Evolutionary conservation across 1,140 invertebrate species (phyloP), one percentile per base, ranked within the genome.

Genomic region (Magallana gigas): DNA sequence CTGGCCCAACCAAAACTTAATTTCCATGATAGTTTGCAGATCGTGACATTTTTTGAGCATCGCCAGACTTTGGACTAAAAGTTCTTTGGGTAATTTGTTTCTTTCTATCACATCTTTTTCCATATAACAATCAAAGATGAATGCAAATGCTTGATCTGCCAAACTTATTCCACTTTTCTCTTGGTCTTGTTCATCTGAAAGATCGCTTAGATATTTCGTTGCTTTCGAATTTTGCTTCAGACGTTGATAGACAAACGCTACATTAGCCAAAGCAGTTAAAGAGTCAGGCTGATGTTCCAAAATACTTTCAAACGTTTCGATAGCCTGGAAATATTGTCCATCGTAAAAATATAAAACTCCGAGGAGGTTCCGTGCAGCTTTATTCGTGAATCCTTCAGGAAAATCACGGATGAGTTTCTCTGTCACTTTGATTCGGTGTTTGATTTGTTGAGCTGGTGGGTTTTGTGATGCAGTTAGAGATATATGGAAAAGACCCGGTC

Each of bases 1-100:
- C 57, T 88, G 83, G 12, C 64, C 71, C 1, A 80, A n/a, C 87
- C 87, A 88, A 85, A 57, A 88, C 59, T 88, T 85, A n/a, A 88
- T 57, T 58, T 82, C 84, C 9, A 85, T 60, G 14, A 14, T 2
- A 6, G 1, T 11, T 29, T 29, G 18, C 85, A 9, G 1, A 12
- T 23, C 8, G 7, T 85, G 23, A 11, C 60, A 12, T 23, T 56
- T 36, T 64, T 36, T 8, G 0, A 88, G 8, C 29, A 59, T 11
- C 7, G n/a, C 4, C 36, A 88, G 23, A 23, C 68, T 84, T 18
- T 85, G 12, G 64, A 81, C 76, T n/a, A 88, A 64, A 1, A 64
- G 23, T 23, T 86, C 85, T 7, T n/a, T 48, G 14, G 87, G 23
- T 16, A 71, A 48, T 16, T 29, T 64, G 14, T 80, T 48, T 58